Conservation (phyloP, 2,113 vertebrate species). For the Azemiops feae region DNA sequence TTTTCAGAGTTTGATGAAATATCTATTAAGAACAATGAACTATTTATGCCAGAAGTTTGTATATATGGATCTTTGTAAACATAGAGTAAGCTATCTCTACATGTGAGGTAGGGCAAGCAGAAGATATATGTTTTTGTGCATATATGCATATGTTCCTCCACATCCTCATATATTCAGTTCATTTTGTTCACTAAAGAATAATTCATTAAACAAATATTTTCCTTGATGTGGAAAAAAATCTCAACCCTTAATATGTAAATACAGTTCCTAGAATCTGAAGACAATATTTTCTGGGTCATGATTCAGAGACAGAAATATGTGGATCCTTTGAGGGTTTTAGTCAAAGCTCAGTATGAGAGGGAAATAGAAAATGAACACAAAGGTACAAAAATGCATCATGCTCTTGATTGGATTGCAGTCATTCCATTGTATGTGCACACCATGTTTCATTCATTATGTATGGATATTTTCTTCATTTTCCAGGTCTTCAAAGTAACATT, state of each 20-base stretch:
- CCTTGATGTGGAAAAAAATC: conserved; percentile 27
- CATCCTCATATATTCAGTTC: neutral
- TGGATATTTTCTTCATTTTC: neutral
- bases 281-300: conserved; percentile 1
- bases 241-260: conserved; percentile 20
- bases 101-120: neutral
- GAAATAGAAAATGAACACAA: accelerated
- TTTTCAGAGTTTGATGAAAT: neutral
- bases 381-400: conserved; percentile 12
- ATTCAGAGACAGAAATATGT: neutral
- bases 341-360: neutral
- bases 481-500: conserved; percentile 38
- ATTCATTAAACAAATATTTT: neutral
- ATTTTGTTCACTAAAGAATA: neutral
- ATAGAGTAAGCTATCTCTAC: neutral
- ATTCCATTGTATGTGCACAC: neutral
- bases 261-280: neutral
- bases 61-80: neutral
- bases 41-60: neutral
- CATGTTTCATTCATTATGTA: conserved; percentile 19
- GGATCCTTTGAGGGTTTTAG: conserved; percentile 25
- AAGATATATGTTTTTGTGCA: conserved; percentile 3
- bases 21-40: neutral
- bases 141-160: neutral
- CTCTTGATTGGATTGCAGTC: conserved; percentile 7